Evolutionary conservation across 2,113 vertebrate genomes (phyloP).

Genomic region (Panthera leo): DNA sequence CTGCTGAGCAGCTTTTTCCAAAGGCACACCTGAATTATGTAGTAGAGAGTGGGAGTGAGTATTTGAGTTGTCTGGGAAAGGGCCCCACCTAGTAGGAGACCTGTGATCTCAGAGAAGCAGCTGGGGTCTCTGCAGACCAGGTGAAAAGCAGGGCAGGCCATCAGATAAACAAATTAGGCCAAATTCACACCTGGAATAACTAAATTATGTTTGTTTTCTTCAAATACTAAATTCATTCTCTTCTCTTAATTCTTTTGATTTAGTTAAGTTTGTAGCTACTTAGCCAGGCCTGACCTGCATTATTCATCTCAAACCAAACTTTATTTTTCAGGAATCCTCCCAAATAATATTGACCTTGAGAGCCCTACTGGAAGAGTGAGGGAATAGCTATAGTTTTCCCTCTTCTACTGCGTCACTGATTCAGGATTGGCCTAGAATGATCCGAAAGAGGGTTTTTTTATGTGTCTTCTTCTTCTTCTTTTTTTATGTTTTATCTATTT

Average conservation of each 20-base stretch:
- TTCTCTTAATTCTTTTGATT: neutral
- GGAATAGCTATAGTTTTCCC: neutral
- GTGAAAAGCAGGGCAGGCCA: neutral
- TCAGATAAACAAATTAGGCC: neutral
- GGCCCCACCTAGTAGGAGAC: neutral
- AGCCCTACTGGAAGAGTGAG: neutral
- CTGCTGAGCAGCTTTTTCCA: neutral
- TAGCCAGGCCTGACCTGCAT: neutral
- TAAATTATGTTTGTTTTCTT: neutral
- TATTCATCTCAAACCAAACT: neutral
- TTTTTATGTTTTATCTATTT: too few relatives aligned
- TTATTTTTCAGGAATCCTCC: neutral
- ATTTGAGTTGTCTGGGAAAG: neutral
- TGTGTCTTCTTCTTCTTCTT: too few relatives aligned
- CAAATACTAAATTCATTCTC: neutral
- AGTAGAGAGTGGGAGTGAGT: neutral
- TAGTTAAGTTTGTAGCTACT: neutral
- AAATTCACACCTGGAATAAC: neutral
- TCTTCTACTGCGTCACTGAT: neutral
- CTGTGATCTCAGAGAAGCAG: neutral
- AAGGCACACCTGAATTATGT: constrained; percentile 53
- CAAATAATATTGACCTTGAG: neutral
- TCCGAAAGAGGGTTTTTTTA: neutral
- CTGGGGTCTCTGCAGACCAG: neutral
- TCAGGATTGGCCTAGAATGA: neutral